Percentiles rank a stretch among this genome's conserved stretches.
Conservation (phyloP, 2,888 invertebrate species). For the Melinaea menophilus region DNA sequence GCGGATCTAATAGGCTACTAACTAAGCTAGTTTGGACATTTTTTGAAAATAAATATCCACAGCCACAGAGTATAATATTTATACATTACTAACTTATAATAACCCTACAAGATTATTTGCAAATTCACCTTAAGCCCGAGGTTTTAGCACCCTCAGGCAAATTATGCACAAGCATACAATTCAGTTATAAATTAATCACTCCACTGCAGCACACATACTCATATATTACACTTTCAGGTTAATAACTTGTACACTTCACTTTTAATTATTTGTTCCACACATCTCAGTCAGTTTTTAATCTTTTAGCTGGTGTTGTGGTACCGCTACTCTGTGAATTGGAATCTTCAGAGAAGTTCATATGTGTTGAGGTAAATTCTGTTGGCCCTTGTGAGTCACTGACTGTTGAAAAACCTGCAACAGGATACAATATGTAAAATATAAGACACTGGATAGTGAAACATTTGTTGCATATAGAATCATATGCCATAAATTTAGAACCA, state of each 20-base stretch:
- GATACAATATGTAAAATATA: neutral
- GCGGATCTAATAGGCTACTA: too few species aligned
- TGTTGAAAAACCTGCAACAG: slow-evolving; percentile 87
- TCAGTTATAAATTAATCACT: slow-evolving; percentile 1
- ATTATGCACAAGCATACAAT: neutral
- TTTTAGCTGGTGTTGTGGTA: slow-evolving; percentile 82
- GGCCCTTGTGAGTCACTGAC: slow-evolving; percentile 94
- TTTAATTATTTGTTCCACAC: slow-evolving; percentile 1
- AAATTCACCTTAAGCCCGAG: too few species aligned
- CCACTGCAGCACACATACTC: slow-evolving; percentile 1
- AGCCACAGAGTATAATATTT: too few species aligned
- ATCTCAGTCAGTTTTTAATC: slow-evolving; percentile 86
- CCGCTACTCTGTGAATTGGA: slow-evolving; percentile 94
- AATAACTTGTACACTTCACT: slow-evolving; percentile 8
- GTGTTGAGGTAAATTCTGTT: slow-evolving; percentile 89
- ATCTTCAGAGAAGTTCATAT: slow-evolving; percentile 93
- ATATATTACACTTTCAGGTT: slow-evolving; percentile 1
- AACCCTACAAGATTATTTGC: too few species aligned
- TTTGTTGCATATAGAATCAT: too few species aligned
- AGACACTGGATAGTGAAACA: neutral
- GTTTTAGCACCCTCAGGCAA: too few species aligned
- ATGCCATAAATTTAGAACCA: neutral
- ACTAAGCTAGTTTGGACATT: too few species aligned
- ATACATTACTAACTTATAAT: too few species aligned
- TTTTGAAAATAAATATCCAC: too few species aligned